phyloP scores from a whole-genome alignment of 2,113 vertebrate species.

The Polypterus bichir region DNA sequence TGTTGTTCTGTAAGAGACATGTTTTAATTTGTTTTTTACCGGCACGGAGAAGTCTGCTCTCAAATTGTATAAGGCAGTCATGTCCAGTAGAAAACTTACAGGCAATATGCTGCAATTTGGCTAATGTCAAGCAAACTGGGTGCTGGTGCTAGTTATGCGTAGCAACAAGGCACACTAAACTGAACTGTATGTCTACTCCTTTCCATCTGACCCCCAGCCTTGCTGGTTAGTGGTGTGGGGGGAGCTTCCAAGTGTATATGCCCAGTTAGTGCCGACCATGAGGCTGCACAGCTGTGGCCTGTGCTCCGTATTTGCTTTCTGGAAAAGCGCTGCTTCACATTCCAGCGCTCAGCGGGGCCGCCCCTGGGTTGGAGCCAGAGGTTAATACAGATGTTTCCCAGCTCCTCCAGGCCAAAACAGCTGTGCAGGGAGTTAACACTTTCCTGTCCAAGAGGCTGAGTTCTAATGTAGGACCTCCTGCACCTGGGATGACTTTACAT shows the following conservation, averaged over 20 bases:
- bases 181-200: too few relatives aligned
- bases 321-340: conserved; percentile 66
- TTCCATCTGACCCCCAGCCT: not conserved
- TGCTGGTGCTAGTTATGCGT: not conserved
- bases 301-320: conserved; percentile 60
- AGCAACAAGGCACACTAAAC: not conserved
- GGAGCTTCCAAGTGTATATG: conserved; percentile 43
- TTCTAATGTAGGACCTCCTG: too few relatives aligned
- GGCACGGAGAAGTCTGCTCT: too few relatives aligned
- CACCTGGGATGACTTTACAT: too few relatives aligned
- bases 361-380: conserved; percentile 69
- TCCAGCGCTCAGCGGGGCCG: conserved; percentile 67
- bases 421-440: conserved; percentile 52
- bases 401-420: conserved; percentile 59
- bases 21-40: too few relatives aligned
- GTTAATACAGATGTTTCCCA: conserved; percentile 92
- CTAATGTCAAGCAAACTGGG: not conserved
- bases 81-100: conserved; percentile 18
- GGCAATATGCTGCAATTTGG: not conserved
- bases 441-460: conserved; percentile 26
- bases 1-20: too few relatives aligned
- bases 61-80: too few relatives aligned
- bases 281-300: conserved; percentile 65
- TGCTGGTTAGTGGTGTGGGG: not conserved
- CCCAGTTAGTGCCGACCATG: conserved; percentile 43